phyloP scores from a whole-genome alignment of 2,888 invertebrate species.

The Epinotia brunnichana region DNA sequence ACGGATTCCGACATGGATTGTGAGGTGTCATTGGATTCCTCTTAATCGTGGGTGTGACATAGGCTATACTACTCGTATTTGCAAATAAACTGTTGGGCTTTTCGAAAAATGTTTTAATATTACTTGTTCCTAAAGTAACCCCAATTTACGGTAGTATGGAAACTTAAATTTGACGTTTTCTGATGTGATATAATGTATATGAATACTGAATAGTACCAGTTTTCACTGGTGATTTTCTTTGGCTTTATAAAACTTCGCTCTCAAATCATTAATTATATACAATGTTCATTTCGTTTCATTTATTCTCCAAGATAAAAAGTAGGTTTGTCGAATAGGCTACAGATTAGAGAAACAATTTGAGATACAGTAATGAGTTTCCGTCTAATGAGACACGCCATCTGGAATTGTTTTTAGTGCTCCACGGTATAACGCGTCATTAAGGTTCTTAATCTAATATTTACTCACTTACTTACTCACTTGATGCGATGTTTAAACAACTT shows the following conservation, averaged over 20 bases:
- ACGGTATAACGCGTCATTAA: conserved; percentile 12
- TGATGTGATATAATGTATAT: no score
- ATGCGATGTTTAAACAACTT: not conserved
- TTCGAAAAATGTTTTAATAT: no score
- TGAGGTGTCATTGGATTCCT: no score
- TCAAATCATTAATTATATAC: not conserved
- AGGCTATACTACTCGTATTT: no score
- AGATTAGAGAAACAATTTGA: conserved; percentile 19
- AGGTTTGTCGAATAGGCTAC: not conserved
- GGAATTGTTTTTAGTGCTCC: not conserved
- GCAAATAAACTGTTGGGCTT: no score
- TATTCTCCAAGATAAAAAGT: conserved; percentile 5
- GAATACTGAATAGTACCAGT: no score
- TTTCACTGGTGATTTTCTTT: not conserved
- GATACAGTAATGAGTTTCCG: conserved; percentile 29
- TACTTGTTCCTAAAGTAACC: no score
- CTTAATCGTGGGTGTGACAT: no score
- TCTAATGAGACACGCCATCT: conserved; percentile 22
- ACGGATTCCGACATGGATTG: no score
- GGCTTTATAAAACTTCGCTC: not conserved
- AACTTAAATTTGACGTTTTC: no score
- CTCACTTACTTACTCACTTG: not conserved
- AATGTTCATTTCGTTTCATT: not conserved
- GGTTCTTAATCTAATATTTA: not conserved
- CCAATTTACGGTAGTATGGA: no score